Evolutionary conservation across 1,140 invertebrate genomes (phyloP).

Genomic region (Ptiloglossa arizonensis): DNA sequence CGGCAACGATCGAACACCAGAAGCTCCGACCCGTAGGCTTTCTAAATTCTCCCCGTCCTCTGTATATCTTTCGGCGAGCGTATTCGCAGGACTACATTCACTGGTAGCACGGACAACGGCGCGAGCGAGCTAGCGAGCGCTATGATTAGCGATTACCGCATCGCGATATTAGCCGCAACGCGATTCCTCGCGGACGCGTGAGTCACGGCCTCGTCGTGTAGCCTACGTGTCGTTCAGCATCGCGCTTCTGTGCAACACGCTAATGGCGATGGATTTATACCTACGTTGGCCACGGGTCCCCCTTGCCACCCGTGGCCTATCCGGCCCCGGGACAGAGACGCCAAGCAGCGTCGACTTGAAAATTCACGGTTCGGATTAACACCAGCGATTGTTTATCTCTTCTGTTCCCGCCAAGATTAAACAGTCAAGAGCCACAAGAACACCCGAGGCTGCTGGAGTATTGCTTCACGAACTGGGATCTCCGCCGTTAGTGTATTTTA

Average conservation of each 20-base stretch:
- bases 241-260: conserved; percentile 54
- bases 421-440: too few species aligned
- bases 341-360: neutral
- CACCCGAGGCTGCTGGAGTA: too few species aligned
- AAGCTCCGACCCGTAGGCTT: neutral
- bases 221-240: conserved; percentile 37
- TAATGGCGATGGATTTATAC: conserved; percentile 62
- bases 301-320: neutral
- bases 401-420: too few species aligned
- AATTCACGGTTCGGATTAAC: neutral
- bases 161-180: conserved; percentile 72
- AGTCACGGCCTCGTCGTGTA: conserved; percentile 48
- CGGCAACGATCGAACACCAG: neutral
- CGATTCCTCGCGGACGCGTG: conserved; percentile 54
- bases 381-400: neutral
- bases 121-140: too few species aligned
- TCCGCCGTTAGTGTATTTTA: too few species aligned
- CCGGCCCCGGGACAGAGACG: neutral
- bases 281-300: conserved; percentile 25
- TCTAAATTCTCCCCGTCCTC: neutral
- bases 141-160: conserved; percentile 76
- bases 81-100: neutral
- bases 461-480: too few species aligned
- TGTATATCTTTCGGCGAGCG: conserved; percentile 5
- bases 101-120: neutral